These are phyloP conservation scores for Drosophila melanogaster DNA, from an alignment of 1,140 invertebrate genomes.

Conservation along the genomic window Release_6_plus_ISO1_MT NT_033777.3:9937501-9938000, in stretches of 20 bases:
- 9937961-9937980: constrained; percentile 4
- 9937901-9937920: constrained; percentile 67
- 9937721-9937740: constrained; percentile 53
- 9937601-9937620: constrained; percentile 18
- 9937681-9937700: constrained; percentile 73
- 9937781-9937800: not conserved
- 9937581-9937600: constrained; percentile 78
- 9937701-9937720: constrained; percentile 62
- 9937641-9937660: constrained; percentile 15
- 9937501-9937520: not conserved
- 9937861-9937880: constrained; percentile 56
- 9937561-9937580: constrained; percentile 46
- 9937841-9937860: constrained; percentile 8
- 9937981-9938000: constrained; percentile 27
- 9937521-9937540: constrained; percentile 44
- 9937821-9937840: not conserved
- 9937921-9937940: constrained; percentile 54
- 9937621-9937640: not conserved
- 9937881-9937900: constrained; percentile 77
- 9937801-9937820: not conserved
- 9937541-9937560: constrained; percentile 70
- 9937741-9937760: constrained; percentile 17
- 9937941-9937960: constrained; percentile 1
- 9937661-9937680: constrained; percentile 59
- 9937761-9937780: constrained; percentile 65